Percentiles rank a stretch among this genome's conserved stretches.
phyloP scores from a whole-genome alignment of 2,113 vertebrate genomes.

The Hippocampus mohnikei region DNA sequence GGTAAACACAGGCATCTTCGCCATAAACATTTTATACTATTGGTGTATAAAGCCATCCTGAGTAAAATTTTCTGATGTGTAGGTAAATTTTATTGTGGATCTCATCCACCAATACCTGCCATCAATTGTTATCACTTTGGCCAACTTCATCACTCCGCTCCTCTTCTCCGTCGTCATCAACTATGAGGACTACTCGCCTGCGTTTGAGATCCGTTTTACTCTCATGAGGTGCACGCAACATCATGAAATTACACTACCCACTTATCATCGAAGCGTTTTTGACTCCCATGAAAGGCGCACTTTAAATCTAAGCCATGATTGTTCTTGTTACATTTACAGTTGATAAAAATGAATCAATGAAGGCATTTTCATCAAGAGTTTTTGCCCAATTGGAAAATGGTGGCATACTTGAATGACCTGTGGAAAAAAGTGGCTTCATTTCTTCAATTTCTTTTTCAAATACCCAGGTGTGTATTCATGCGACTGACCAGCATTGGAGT shows the following conservation, averaged over 20 bases:
- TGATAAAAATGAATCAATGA: too few species aligned
- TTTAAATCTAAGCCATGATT: neutral
- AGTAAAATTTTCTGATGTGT: slow-evolving; percentile 2
- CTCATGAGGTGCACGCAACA: slow-evolving; percentile 76
- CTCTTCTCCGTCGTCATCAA: slow-evolving; percentile 83
- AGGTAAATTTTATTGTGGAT: slow-evolving; percentile 68
- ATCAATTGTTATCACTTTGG: slow-evolving; percentile 90
- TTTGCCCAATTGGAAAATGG: neutral
- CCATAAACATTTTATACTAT: neutral
- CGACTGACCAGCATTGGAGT: slow-evolving; percentile 88
- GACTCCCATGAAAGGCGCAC: neutral
- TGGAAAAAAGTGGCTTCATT: neutral
- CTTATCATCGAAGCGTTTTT: neutral
- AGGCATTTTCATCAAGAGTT: neutral
- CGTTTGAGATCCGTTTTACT: slow-evolving; percentile 89
- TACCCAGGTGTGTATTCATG: slow-evolving; percentile 87
- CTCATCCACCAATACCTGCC: slow-evolving; percentile 88
- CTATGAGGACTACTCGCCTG: slow-evolving; percentile 90
- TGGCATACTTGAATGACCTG: neutral
- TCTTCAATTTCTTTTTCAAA: neutral
- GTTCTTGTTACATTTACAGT: neutral
- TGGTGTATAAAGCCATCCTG: neutral
- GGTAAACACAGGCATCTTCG: slow-evolving; percentile 12
- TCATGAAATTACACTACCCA: neutral
- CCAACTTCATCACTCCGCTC: slow-evolving; percentile 84